Base-by-base conservation (phyloP, 2,888 invertebrate genomes). In the Siphonodentalium dalli region DNA sequence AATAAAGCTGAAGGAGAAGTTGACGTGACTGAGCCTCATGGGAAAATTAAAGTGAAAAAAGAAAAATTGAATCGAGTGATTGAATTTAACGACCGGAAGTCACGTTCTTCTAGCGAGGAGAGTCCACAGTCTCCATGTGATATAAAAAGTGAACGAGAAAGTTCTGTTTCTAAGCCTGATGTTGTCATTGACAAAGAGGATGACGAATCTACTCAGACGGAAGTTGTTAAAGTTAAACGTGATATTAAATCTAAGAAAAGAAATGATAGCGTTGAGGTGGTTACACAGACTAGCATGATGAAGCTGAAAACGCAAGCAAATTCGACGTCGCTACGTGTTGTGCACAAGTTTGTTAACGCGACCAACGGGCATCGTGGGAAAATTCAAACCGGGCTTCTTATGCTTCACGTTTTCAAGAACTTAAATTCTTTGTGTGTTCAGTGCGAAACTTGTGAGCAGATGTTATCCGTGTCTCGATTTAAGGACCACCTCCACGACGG, bases 381-480 rank as follows among this genome's bases (percentile, higher is more conserved):
- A 28, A 29, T 61, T 46, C 68, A 72, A 56, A 56, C 69, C 23
- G 71, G 70, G 6, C 66, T 71, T 49, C 66, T 77, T 24, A 66
- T 72, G 49, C 46, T 75, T 18, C 68, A 72, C 35, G 53, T 66
- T 49, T 77, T 72, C 58, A 59, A 64, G n/a, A 67, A 62, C 24
- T 65, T 67, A 41, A 67, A 69, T 43, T 69, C 76, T 1, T 57
- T 69, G 7, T 78, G 77, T 59, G 66, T 79, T 24, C 63, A 67
- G 20, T 79, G 79, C 61, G 63, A 61, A 31, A 74, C 73, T 1
- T 79, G 79, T 59, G 53, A 67, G 7, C 70, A 78, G 57, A 62
- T 73, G 37, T 62, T 77, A 45, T 70, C 74, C 8, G 68, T 78
- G 5, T 65, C 68, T 24, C 60, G 65, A 35, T 79, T 79, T 53